Evolutionary conservation across 1,140 invertebrate genomes (phyloP).

Genomic region (Ditylenchus dipsaci): DNA sequence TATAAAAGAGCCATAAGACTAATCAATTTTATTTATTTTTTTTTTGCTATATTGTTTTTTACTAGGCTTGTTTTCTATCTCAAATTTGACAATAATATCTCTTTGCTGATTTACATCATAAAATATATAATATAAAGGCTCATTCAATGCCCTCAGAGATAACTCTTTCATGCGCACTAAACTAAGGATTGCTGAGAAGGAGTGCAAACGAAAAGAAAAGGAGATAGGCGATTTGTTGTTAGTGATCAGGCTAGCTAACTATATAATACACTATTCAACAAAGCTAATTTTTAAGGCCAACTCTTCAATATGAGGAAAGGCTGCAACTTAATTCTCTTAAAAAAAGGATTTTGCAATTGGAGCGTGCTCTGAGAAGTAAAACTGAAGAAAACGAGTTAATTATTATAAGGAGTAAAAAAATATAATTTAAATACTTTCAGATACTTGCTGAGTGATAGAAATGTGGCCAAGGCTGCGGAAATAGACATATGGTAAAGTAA

Average conservation of each 20-base stretch:
- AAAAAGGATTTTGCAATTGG: slow-evolving; percentile 39
- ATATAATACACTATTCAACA: background rate
- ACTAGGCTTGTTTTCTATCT: no score
- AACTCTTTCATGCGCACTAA: slow-evolving; percentile 25
- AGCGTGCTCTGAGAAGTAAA: slow-evolving; percentile 39
- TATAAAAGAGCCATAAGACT: no score
- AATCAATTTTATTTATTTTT: no score
- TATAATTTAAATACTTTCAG: no score
- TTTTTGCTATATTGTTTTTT: no score
- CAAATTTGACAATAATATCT: no score
- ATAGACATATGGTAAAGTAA: slow-evolving; percentile 18
- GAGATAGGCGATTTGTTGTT: slow-evolving; percentile 19
- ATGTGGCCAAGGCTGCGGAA: slow-evolving; percentile 39
- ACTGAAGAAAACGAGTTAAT: slow-evolving; percentile 42
- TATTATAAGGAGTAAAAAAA: no score
- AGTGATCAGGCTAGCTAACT: background rate
- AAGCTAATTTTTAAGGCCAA: background rate
- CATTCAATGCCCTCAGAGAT: slow-evolving; percentile 20
- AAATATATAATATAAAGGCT: no score
- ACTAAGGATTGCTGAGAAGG: slow-evolving; percentile 21
- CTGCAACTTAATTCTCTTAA: slow-evolving; percentile 31
- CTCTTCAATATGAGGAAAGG: slow-evolving; percentile 20
- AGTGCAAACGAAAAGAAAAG: slow-evolving; percentile 19
- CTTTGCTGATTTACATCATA: no score
- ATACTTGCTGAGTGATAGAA: slow-evolving; percentile 30